Base-by-base conservation (phyloP, 1,140 invertebrate genomes). In the Chionoecetes opilio region DNA sequence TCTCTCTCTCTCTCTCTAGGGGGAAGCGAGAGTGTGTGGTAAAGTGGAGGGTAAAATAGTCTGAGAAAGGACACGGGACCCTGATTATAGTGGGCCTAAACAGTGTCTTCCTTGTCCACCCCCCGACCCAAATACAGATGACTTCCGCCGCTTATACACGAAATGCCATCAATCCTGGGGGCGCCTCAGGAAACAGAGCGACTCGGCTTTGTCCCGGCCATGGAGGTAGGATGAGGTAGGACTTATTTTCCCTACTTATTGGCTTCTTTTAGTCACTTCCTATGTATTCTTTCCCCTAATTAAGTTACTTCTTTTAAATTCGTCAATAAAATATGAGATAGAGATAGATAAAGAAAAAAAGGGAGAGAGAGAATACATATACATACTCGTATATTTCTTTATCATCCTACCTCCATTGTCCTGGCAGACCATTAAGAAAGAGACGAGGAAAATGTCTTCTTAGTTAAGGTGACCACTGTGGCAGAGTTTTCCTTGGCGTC, bases 61-160 rank as follows among this genome's bases (percentile, higher is more conserved):
- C 21, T 3, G 53, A 75, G 53, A 0, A 75, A 75, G 63, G n/a
- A 21, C 8, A 75, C 21, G 21, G 21, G 1, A 6, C 63, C n/a
- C 63, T 75, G 21, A 75, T 75, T 75, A 75, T 75, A n/a, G n/a
- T n/a, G 63, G 63, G 63, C 63, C 63, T n/a, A 75, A n/a, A 75
- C 2, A 75, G 63, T n/a, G n/a, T n/a, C n/a, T n/a, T 26, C 6
- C n/a, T 26, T 75, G 63, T 75, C 63, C 8, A n/a, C 11, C 63
- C 63, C 63, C 21, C 63, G 21, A n/a, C 63, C 9, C 63, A n/a
- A n/a, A 75, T 75, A 75, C 63, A 75, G 63, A 75, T 75, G 63
- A 75, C 63, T 75, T 75, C 63, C 63, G 63, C 63, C 63, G 63
- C 63, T 75, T 75, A 21, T 75, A n/a, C n/a, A 26, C 21, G 21